Base-by-base conservation (phyloP, 1,140 invertebrate species). In the Brachystomella parvula region DNA sequence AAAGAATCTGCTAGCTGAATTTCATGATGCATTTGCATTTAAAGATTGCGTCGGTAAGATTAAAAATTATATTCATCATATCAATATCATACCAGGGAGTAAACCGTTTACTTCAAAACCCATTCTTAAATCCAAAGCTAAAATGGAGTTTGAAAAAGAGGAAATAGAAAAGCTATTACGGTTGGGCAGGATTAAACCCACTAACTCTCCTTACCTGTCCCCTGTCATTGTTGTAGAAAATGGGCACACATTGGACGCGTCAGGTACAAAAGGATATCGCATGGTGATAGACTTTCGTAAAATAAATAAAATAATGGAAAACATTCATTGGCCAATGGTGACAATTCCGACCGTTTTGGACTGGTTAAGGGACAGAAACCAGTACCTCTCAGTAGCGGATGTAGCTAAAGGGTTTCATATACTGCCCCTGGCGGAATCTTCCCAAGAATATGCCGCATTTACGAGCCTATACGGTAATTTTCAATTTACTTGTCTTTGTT, bases 391-490 rank as follows among this genome's bases (percentile, higher is more conserved):
- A 1, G 72, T 75, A 0, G 12, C 6, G 12, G 49, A 53, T 24
- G 60, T 82, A 1, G 79, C 81, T 74, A 47, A 80, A 19, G 65
- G 67, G 0, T 82, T 78, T 67, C 78, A 75, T 73, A 80, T 83
- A 68, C 74, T 82, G 17, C 62, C 72, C 33, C 61, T 82, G 0
- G 72, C 75, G 1, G 49, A 64, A 60, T 24, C 69, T 6, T 75
- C 78, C 70, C 72, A 62, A 62, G 35, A 74, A 0, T 81, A 81
- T 70, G 81, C 78, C 35, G 78, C 75, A 2, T 80, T 81, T 66
- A 70, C 66, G n/a, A 74, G 72, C 2, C 73, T 64, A 6, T 72
- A 72, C 21, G 78, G 78, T 9, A 74, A 76, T 31, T 82, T 69
- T 63, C 74, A 80, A 69, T 81, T 75, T 61, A 64, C 63, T 2